phyloP scores from a whole-genome alignment of 2,888 invertebrate genomes.

The Coleophora deauratella region DNA sequence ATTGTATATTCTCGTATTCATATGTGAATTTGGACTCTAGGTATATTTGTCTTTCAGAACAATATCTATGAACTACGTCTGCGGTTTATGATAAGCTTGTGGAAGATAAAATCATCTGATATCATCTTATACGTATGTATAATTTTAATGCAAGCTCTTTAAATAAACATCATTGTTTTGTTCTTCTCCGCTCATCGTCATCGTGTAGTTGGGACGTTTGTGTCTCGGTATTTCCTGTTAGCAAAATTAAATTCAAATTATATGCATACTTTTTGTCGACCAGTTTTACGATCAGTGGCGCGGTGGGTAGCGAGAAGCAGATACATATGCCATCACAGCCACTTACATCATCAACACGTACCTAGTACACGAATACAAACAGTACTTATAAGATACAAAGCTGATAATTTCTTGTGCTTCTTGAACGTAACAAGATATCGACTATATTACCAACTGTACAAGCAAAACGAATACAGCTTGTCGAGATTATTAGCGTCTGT shows the following conservation, averaged over 20 bases:
- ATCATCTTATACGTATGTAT: no score
- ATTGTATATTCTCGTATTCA: no score
- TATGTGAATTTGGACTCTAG: no score
- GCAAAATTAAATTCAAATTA: conserved; percentile 62
- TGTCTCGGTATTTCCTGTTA: conserved; percentile 62
- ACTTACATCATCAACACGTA: conserved; percentile 5
- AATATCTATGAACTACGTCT: no score
- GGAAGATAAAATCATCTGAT: no score
- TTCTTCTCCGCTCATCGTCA: conserved; percentile 28
- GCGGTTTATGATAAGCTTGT: no score
- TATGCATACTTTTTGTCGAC: conserved; percentile 67
- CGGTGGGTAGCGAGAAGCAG: conserved; percentile 13
- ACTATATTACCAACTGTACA: conserved; percentile 13
- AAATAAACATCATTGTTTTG: no score
- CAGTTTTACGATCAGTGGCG: conserved; percentile 20
- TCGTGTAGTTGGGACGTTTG: conserved; percentile 29
- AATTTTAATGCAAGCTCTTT: no score
- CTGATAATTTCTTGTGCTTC: conserved; percentile 6
- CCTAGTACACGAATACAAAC: conserved; percentile 3
- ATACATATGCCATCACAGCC: conserved; percentile 6
- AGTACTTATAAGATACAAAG: conserved; percentile 1
- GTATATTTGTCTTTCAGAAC: no score
- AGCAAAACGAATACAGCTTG: conserved; percentile 31
- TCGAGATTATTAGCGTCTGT: conserved; percentile 30
- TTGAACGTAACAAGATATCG: conserved; percentile 18